Percentiles rank a stretch among this genome's conserved stretches.
These are phyloP conservation scores for Cherax quadricarinatus DNA, from an alignment of 1,140 invertebrate species.

Conservation along the genomic window DNA sequence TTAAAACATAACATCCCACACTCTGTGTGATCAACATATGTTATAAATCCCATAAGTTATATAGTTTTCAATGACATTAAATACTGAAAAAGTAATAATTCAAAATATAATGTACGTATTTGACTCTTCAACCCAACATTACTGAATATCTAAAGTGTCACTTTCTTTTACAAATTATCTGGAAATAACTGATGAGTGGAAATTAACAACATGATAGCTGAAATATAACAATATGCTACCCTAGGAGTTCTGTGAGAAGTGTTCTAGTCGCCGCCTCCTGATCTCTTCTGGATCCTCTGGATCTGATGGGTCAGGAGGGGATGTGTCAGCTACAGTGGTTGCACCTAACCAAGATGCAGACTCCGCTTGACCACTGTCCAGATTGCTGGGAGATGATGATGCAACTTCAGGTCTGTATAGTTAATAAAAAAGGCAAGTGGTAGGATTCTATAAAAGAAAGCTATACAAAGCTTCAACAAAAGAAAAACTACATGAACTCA, in stretches of 20 bases:
- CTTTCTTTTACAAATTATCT: not conserved
- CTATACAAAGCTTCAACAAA: too few species aligned
- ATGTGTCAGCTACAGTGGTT: slow-evolving; percentile 7
- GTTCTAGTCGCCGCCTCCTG: slow-evolving; percentile 22
- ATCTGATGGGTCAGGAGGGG: not conserved
- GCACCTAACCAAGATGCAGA: not conserved
- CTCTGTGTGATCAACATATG: not conserved
- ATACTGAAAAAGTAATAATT: not conserved
- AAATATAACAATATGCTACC: slow-evolving; percentile 5
- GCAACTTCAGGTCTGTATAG: slow-evolving; percentile 20
- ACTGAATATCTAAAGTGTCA: not conserved
- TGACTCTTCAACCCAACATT: not conserved
- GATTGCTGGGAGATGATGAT: not conserved
- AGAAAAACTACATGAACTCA: too few species aligned
- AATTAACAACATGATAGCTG: slow-evolving; percentile 15
- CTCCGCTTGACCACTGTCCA: not conserved
- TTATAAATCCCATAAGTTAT: too few species aligned
- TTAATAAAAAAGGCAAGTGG: not conserved
- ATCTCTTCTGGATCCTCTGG: slow-evolving; percentile 33
- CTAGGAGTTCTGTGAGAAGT: slow-evolving; percentile 17
- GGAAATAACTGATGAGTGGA: not conserved
- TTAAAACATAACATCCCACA: not conserved
- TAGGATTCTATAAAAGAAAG: too few species aligned
- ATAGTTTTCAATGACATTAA: not conserved
- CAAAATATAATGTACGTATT: not conserved